phyloP scores from a whole-genome alignment of 2,797 vertebrate genomes.

The Anguilla pacifica region DNA sequence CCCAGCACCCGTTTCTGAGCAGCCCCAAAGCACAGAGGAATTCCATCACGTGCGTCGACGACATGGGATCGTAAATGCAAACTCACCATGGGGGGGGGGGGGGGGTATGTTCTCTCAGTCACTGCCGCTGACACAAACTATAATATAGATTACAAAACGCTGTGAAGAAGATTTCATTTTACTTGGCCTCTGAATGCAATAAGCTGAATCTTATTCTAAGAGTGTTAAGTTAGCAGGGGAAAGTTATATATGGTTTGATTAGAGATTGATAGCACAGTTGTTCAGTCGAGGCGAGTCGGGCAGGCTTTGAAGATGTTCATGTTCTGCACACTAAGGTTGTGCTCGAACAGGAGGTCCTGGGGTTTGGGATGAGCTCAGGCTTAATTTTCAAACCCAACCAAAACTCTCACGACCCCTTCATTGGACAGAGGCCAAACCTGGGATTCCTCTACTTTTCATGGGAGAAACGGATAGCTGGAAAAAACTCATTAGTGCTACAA shows the following conservation, averaged over 20 bases:
- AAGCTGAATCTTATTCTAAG: no score
- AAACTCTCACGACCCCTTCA: neutral
- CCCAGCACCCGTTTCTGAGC: neutral
- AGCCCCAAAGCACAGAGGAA: neutral
- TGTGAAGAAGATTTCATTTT: no score
- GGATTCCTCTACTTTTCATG: neutral
- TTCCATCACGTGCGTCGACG: neutral
- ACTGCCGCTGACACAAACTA: neutral
- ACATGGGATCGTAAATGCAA: neutral
- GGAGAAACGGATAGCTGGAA: neutral
- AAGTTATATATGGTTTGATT: no score
- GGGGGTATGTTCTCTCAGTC: neutral
- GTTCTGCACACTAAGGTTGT: neutral
- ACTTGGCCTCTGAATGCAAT: no score
- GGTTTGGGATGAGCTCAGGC: neutral
- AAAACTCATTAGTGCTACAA: constrained; percentile 8
- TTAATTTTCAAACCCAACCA: neutral
- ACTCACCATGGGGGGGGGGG: neutral
- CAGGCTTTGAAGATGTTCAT: neutral
- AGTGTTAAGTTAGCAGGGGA: no score
- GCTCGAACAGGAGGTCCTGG: neutral
- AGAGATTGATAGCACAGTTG: neutral
- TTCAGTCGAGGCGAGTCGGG: neutral
- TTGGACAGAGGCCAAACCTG: constrained; percentile 5
- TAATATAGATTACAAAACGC: neutral